These are phyloP conservation scores for Taeniopygia guttata DNA, from an alignment of 2,797 vertebrate genomes.

Conservation along the genomic window DNA sequence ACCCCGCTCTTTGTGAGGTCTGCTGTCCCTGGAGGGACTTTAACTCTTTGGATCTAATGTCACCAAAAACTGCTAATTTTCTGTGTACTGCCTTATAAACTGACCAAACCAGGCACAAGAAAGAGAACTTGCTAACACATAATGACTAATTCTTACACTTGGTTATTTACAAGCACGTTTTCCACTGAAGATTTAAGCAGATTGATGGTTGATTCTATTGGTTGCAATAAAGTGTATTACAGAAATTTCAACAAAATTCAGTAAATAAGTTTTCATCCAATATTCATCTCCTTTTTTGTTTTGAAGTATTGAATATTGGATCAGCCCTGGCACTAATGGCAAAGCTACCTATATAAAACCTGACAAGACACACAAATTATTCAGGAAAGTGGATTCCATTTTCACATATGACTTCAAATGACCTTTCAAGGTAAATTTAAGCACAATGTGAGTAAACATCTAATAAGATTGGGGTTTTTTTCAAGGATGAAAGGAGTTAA, in stretches of 20 bases:
- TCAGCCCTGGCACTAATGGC: not conserved
- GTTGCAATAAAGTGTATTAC: not conserved
- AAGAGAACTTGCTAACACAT: not conserved
- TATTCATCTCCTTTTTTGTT: not conserved
- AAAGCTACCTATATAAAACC: not conserved
- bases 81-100: not conserved
- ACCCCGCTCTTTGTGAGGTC: not conserved
- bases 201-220: not conserved
- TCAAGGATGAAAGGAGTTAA: not conserved
- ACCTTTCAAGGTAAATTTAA: not conserved
- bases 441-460: not conserved
- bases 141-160: not conserved
- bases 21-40: not conserved
- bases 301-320: not conserved
- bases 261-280: not conserved
- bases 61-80: not conserved
- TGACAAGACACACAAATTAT: not conserved
- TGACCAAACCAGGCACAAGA: not conserved
- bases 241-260: not conserved
- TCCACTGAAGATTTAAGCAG: not conserved
- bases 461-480: not conserved
- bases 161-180: not conserved
- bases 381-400: not conserved
- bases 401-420: not conserved
- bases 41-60: not conserved